Base-by-base conservation (phyloP, 1,140 invertebrate genomes). In the Macrobrachium nipponense region DNA sequence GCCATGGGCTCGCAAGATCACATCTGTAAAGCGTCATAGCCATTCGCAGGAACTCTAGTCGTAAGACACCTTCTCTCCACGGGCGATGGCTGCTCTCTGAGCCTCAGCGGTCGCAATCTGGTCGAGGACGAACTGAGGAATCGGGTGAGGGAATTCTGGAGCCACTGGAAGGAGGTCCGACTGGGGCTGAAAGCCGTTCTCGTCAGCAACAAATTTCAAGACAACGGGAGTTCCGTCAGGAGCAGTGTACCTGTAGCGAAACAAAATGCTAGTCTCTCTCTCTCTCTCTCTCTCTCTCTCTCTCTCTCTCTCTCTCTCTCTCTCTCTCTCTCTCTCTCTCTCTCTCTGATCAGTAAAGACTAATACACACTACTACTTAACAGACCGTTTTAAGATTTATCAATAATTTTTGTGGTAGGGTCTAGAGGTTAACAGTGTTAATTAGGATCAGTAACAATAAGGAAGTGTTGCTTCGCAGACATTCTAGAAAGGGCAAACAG, bases 181-280 rank as follows among this genome's bases (percentile, higher is more conserved):
- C 82, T 85, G 68, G 43, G 87, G 87, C 81, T 87, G 87, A 82
- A 82, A 87, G 59, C 87, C 87, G 73, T 83, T 86, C 80, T 87
- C 87, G 87, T 88, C 87, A 62, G 87, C 87, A 10, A 88, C 87
- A 51, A 85, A 88, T 64, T 84, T 85, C n/a, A 88, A 23, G 61
- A 59, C 77, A 18, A 85, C 73, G 12, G 76, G 58, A 6, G 77
- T 88, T 18, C 82, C 87, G 76, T 88, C 87, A 27, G 80, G 86
- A n/a, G 81, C 73, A 10, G 80, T 87, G 80, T 87, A 87, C 12
- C 80, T 87, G 79, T 20, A n/a, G 43, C 12, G 60, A 68, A 81
- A 44, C 64, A 18, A 61, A 5, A 2, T 18, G 43, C 58, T 51
- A 58, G 44, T 36, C 12, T 11, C 14, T 17, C 7, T 0, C 36